Percentiles rank a stretch among this genome's conserved stretches.
phyloP scores from a whole-genome alignment of 2,113 vertebrate species.

The Chunga burmeisteri region DNA sequence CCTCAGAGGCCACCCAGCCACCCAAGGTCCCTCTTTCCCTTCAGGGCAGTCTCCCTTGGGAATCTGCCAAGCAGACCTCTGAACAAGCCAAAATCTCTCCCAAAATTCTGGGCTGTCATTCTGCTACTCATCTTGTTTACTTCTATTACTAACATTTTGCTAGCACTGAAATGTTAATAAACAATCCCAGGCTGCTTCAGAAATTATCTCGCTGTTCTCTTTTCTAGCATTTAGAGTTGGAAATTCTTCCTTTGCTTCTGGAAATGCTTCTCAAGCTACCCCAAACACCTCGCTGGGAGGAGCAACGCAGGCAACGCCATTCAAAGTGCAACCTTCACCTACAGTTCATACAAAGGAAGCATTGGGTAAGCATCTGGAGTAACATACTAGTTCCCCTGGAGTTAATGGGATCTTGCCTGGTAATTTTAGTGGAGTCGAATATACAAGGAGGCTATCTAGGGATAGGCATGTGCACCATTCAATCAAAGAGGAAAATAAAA shows the following conservation, averaged over 20 bases:
- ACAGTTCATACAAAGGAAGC: conserved; percentile 94
- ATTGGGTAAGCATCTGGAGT: conserved; percentile 76
- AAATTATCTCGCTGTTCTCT: neutral
- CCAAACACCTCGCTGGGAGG: conserved; percentile 87
- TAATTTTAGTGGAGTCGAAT: neutral
- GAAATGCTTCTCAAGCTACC: conserved; percentile 82
- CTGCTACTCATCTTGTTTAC: neutral
- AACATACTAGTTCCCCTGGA: neutral
- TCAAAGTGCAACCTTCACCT: conserved; percentile 86
- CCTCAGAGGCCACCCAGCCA: neutral
- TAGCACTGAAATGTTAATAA: neutral
- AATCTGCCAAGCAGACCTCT: neutral
- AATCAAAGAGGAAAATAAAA: neutral
- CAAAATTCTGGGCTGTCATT: neutral
- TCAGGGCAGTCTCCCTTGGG: neutral
- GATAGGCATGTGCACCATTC: neutral
- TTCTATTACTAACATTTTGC: neutral
- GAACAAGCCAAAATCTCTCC: neutral
- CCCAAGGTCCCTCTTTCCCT: neutral
- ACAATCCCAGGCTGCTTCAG: neutral
- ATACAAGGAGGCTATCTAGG: no score
- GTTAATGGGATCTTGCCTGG: neutral
- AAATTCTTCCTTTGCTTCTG: conserved; percentile 65
- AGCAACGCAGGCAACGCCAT: conserved; percentile 80
- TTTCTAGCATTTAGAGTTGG: conserved; percentile 16